phyloP scores from a whole-genome alignment of 2,888 invertebrate genomes.

The Digitonthophagus gazella region DNA sequence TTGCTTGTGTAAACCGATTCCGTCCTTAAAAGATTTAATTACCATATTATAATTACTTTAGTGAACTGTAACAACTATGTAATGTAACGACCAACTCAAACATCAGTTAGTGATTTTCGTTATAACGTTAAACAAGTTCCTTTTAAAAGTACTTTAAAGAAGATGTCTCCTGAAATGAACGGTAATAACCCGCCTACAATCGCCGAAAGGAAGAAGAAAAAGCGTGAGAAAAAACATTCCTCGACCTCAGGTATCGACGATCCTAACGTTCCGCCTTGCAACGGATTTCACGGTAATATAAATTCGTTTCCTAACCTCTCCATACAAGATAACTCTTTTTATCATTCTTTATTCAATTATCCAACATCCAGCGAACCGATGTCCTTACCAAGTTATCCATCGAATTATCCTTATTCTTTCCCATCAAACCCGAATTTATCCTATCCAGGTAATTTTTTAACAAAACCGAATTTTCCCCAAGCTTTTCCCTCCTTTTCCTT shows the following conservation, averaged over 20 bases:
- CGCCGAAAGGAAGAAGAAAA: slow-evolving; percentile 48
- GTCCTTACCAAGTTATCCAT: slow-evolving; percentile 64
- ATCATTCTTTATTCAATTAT: slow-evolving; percentile 43
- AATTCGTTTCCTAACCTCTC: slow-evolving; percentile 28
- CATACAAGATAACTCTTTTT: slow-evolving; percentile 40
- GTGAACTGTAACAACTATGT: background rate
- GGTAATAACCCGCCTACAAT: slow-evolving; percentile 44
- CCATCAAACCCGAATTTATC: slow-evolving; percentile 32
- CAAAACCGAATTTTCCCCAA: slow-evolving; percentile 25
- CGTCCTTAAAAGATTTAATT: slow-evolving; percentile 1
- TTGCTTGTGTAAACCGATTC: background rate
- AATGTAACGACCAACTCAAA: too few relatives aligned
- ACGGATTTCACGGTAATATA: slow-evolving; percentile 36
- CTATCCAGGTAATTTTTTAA: slow-evolving; percentile 20
- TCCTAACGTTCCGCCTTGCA: slow-evolving; percentile 38
- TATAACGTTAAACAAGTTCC: background rate
- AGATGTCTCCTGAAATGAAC: slow-evolving; percentile 44
- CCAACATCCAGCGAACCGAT: slow-evolving; percentile 58
- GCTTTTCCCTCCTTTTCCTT: slow-evolving; percentile 20
- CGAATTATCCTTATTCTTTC: slow-evolving; percentile 37
- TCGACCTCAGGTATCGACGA: slow-evolving; percentile 28
- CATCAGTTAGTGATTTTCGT: background rate
- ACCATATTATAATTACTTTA: background rate
- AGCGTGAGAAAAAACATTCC: slow-evolving; percentile 33
- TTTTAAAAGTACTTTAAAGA: background rate